Evolutionary conservation across 2,888 invertebrate genomes (phyloP), one percentile per base, ranked within the genome.

Genomic region (Cephus pulcher): DNA sequence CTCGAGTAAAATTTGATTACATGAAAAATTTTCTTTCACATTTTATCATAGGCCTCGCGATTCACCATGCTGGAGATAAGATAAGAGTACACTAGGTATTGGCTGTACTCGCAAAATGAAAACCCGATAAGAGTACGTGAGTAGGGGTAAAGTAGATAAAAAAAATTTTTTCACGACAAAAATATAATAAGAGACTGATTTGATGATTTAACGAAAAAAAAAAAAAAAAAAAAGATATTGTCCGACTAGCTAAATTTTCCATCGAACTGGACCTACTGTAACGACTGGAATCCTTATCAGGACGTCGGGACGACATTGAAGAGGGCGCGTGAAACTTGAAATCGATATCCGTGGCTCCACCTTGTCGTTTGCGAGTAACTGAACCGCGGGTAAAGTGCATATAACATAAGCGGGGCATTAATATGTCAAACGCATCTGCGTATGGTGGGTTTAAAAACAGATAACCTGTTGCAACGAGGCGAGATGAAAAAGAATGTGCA

Each of bases 141-240:
- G 77, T 81, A 34, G 71, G 75, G 35, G 34, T 9, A 40, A 34
- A 12, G 70, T 30, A 76, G 75, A 76, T 75, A 78, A 12, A 3
- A 35, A 35, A 35, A 80, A 78, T 79, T 77, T 81, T 81, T 75
- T 30, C 69, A 76, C 35, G 34, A 69, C 35, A 34, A 34, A 69
- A 69, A 30, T 34, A 73, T 68, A 34, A 33, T 40, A 34, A 11
- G 68, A 71, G 76, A 11, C 23, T 11, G 30, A 6, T 71, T 71
- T 9, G 0, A 30, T 30, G 30, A 30, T 30, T 30, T 30, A 11
- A 9, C 3, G 9, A 9, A n/a, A 30, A 30, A 30, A 30, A 30
- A 30, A 9, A 4, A 30, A 70, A n/a, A 71, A 33, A 9, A 30
- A n/a, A 70, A 12, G 15, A 71, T 15, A 71, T 33, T 33, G 11